Base-by-base conservation (phyloP, 2,888 invertebrate species). In the Asteroscopus sphinx region DNA sequence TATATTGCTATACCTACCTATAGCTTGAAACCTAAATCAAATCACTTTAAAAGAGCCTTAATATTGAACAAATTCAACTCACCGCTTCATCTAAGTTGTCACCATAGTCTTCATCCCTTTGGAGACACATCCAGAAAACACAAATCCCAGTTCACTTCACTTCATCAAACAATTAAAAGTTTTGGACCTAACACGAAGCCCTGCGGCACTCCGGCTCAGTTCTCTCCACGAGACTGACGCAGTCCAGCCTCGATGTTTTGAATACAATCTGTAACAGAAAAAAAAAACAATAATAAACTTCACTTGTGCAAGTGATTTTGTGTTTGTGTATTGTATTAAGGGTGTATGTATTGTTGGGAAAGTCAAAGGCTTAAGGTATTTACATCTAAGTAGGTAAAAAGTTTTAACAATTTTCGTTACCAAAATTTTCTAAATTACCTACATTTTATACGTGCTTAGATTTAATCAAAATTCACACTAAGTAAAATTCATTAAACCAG, bases 211-310 rank as follows among this genome's bases (percentile, higher is more conserved):
- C 91, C 88, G 71, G 85, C 74, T 64, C 76, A 79, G 80, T 79
- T 73, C 81, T 81, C 87, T 82, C 81, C 81, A 72, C 73, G 72
- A 79, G 83, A 92, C 91, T 91, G 91, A 85, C 79, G 81, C 82
- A 75, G 70, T 76, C 77, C 84, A 80, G 79, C 81, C 79, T 78
- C 76, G 60, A 87, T 94, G 93, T 93, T 93, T 92, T 92, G 89
- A 91, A 93, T 91, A 92, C 93, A 91, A 90, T 91, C 93, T 94
- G 93, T 87, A 93, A 92, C 88, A 89, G 88, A 91, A 88, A 90
- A 76, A 90, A 92, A 93, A 90, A 92, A 92, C 88, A 93, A 93
- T 93, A 93, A 91, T 92, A 92, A 92, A 91, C 88, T 87, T 78
- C 64, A 79, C 79, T 62, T 75, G n/a, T n/a, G 76, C 77, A 75